phyloP scores from a whole-genome alignment of 1,140 invertebrate species.

The Palaemon carinicauda region DNA sequence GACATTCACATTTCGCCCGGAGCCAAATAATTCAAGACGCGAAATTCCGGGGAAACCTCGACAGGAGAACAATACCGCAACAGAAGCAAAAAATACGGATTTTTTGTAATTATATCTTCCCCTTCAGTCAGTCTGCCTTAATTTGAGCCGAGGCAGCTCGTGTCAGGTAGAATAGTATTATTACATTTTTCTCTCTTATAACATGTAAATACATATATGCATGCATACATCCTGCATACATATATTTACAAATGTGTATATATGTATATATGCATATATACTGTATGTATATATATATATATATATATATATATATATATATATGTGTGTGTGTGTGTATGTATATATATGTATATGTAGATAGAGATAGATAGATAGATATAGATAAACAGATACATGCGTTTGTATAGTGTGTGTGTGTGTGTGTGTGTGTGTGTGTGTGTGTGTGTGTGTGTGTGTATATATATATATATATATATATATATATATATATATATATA shows the following conservation, averaged over 20 bases:
- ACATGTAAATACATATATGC: no score
- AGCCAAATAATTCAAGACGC: no score
- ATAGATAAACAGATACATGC: not conserved
- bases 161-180: no score
- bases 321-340: not conserved
- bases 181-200: no score
- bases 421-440: not conserved
- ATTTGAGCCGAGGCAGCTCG: no score
- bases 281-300: not conserved
- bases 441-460: not conserved
- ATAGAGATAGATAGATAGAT: not conserved
- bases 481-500: not conserved
- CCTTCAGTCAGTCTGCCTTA: no score
- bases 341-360: not conserved
- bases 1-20: not conserved
- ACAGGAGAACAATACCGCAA: no score
- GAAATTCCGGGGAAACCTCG: no score
- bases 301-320: not conserved
- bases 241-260: not conserved
- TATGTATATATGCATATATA: not conserved
- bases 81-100: no score
- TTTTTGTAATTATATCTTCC: no score
- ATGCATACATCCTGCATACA: not conserved
- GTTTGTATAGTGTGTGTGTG: not conserved
- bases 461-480: not conserved